Percentiles rank a stretch among this genome's conserved stretches.
Evolutionary conservation across 2,113 vertebrate genomes (phyloP).

Genomic region (Paedocypris sp.): DNA sequence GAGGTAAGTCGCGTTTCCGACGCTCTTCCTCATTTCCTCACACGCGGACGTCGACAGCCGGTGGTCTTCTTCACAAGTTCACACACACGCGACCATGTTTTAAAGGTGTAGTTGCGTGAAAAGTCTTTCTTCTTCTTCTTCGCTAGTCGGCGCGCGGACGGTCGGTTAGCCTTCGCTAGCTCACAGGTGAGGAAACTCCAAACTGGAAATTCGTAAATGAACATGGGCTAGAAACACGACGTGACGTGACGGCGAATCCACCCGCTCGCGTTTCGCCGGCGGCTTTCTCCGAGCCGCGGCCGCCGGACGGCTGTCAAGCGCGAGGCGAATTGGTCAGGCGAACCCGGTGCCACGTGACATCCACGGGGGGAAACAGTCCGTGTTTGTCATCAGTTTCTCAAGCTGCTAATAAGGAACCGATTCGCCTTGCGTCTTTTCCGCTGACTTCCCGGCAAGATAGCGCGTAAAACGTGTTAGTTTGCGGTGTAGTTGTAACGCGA

Average conservation of each 20-base stretch:
- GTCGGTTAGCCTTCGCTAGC: slow-evolving; percentile 10
- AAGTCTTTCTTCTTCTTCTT: background rate
- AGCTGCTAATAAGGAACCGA: background rate
- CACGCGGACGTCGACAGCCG: background rate
- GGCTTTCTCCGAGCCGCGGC: background rate
- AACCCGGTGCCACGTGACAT: slow-evolving; percentile 8
- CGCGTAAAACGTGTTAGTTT: too few relatives aligned
- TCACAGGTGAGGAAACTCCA: background rate
- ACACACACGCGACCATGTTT: background rate
- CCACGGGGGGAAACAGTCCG: background rate
- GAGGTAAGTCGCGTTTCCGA: slow-evolving; percentile 1
- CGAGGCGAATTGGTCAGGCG: background rate
- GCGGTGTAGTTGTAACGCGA: too few relatives aligned
- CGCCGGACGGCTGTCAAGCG: background rate
- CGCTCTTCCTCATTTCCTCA: background rate
- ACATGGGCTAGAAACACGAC: background rate
- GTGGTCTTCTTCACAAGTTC: background rate
- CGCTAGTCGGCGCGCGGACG: background rate
- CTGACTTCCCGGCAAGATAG: too few relatives aligned
- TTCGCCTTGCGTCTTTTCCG: too few relatives aligned
- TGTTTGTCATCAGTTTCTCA: background rate
- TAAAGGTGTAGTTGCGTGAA: background rate
- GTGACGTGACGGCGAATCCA: background rate
- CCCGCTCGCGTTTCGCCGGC: background rate
- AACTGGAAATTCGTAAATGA: background rate